phyloP scores from a whole-genome alignment of 2,113 vertebrate species.

The Bubo blakistoni region DNA sequence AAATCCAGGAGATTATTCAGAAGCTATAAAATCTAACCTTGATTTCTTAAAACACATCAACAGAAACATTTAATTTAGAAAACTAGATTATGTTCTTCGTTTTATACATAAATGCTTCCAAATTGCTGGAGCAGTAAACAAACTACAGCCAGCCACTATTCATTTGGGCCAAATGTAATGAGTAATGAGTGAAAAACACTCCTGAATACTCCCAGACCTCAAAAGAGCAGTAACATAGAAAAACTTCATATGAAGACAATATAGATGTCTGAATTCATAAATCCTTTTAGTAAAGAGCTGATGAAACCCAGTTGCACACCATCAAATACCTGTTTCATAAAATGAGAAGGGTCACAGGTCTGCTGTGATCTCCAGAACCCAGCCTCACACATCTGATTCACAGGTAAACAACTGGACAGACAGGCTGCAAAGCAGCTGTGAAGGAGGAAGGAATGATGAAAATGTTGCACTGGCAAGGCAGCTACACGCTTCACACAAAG shows the following conservation, averaged over 20 bases:
- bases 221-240: not conserved
- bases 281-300: not conserved
- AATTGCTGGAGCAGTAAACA: not conserved
- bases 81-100: not conserved
- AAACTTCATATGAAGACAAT: not conserved
- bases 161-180: not conserved
- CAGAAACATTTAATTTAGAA: not conserved
- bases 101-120: not conserved
- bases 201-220: not conserved
- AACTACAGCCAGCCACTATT: not conserved
- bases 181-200: not conserved
- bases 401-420: not conserved
- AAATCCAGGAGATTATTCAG: not conserved
- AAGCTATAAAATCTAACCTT: not conserved
- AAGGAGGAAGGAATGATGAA: not conserved
- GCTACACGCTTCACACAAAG: not conserved
- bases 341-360: not conserved
- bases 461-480: not conserved
- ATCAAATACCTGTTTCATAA: not conserved
- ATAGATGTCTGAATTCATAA: not conserved
- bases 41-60: not conserved
- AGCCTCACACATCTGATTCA: not conserved
- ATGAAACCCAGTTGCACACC: not conserved
- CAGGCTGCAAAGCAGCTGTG: not conserved
- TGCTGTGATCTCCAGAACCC: not conserved